A percentile compares a stretch with the other conserved stretches of the same genome.
These are phyloP conservation scores for Chrysogorgia sp. DNA, from an alignment of 92 coral and sea anemone genomes.

Conservation along the genomic window DNA sequence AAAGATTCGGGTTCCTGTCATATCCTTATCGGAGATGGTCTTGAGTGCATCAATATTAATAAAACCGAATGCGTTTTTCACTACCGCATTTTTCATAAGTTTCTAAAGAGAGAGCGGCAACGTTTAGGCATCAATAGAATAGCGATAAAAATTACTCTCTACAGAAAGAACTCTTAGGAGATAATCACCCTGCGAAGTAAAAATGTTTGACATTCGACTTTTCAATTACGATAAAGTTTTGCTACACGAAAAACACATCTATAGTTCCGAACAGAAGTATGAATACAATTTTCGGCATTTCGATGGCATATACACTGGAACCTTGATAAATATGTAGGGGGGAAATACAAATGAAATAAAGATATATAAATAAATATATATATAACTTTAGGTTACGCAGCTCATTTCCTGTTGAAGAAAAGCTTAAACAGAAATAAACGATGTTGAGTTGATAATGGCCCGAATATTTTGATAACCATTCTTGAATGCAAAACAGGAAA, in stretches of 20 bases:
- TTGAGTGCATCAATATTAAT: conserved; percentile 51
- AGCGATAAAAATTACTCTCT: conserved; percentile 39
- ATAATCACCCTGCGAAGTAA: conserved; percentile 8
- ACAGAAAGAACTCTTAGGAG: conserved; percentile 9
- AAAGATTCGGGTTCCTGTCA: conserved; percentile 41
- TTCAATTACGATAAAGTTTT: conserved; percentile 19
- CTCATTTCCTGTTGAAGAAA: conserved; percentile 33
- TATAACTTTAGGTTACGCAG: neutral
- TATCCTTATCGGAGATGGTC: conserved; percentile 9
- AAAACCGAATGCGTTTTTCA: conserved; percentile 11
- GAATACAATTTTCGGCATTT: too few species aligned
- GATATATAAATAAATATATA: conserved; percentile 29
- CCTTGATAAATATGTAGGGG: too few species aligned
- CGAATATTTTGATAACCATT: conserved; percentile 27
- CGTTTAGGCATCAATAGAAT: conserved; percentile 38
- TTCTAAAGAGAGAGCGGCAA: conserved; percentile 28
- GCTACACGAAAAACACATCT: neutral
- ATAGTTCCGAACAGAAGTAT: neutral
- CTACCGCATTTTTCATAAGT: conserved; percentile 29
- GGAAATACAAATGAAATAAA: too few species aligned
- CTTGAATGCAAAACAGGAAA: conserved; percentile 62
- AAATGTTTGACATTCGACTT: conserved; percentile 23
- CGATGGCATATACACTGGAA: too few species aligned
- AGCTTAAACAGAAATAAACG: conserved; percentile 8
- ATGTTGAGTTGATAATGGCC: conserved; percentile 3